Percentiles rank a stretch among this genome's conserved stretches.
These are phyloP conservation scores for Drosophila meridiana DNA, from an alignment of 2,888 invertebrate genomes.

Conservation along the genomic window DNA sequence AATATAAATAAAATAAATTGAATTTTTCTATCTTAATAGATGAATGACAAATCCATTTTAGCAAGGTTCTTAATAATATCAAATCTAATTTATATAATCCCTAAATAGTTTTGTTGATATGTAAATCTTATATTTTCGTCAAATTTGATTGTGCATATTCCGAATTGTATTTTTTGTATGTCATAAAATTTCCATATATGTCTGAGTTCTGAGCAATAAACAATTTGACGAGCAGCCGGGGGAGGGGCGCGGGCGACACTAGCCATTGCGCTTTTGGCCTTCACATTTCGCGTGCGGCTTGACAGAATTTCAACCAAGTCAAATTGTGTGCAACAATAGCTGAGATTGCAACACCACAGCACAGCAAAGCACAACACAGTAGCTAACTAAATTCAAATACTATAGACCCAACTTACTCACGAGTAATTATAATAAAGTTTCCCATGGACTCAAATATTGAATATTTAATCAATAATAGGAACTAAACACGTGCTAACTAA, in stretches of 20 bases:
- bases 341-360: conserved; percentile 39
- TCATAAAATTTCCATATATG: conserved; percentile 23
- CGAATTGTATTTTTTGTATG: not conserved
- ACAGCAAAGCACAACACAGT: conserved; percentile 22
- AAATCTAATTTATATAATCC: not conserved
- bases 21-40: not conserved
- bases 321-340: conserved; percentile 57
- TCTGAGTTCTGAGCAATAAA: conserved; percentile 25
- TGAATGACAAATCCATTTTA: not conserved
- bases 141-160: not conserved
- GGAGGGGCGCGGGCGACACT: conserved; percentile 14
- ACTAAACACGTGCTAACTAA: not conserved
- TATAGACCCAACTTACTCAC: conserved; percentile 9
- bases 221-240: conserved; percentile 24
- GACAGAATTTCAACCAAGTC: conserved; percentile 57
- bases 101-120: not conserved
- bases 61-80: not conserved
- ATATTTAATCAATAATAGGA: conserved; percentile 19
- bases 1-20: not conserved
- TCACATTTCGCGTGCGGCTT: conserved; percentile 61
- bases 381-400: conserved; percentile 32
- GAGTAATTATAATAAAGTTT: conserved; percentile 13
- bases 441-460: conserved; percentile 7
- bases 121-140: not conserved
- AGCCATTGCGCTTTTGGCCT: conserved; percentile 41